phyloP scores from a whole-genome alignment of 2,888 invertebrate species.

The Drosophila longiperda region DNA sequence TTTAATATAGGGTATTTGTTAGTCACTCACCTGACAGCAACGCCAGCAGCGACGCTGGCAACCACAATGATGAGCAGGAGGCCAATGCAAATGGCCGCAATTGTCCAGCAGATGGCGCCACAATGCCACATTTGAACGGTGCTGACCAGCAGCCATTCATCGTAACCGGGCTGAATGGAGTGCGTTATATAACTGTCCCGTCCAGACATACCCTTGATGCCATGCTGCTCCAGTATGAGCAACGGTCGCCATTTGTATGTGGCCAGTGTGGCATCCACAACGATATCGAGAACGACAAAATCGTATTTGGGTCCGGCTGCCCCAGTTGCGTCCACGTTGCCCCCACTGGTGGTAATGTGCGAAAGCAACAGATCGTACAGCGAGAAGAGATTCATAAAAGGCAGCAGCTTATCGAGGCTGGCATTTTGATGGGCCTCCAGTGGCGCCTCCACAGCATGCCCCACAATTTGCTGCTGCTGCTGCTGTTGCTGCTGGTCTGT shows the following conservation, averaged over 20 bases:
- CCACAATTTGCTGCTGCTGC: neutral
- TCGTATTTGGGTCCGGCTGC: constrained; percentile 78
- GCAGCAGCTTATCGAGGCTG: constrained; percentile 69
- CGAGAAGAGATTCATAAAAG: constrained; percentile 83
- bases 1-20: neutral
- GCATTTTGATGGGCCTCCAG: constrained; percentile 36
- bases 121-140: constrained; percentile 82
- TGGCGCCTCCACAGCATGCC: constrained; percentile 1
- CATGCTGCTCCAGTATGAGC: constrained; percentile 84
- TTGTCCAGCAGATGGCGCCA: constrained; percentile 84
- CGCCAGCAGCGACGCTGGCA: constrained; percentile 83
- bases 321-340: constrained; percentile 17
- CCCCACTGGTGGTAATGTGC: constrained; percentile 43
- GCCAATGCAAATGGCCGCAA: constrained; percentile 81
- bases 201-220: constrained; percentile 64
- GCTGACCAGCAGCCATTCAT: constrained; percentile 84
- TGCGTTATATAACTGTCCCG: constrained; percentile 82
- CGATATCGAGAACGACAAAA: constrained; percentile 84
- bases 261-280: constrained; percentile 56
- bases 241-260: constrained; percentile 83
- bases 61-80: constrained; percentile 80
- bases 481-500: constrained; percentile 1
- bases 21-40: constrained; percentile 83
- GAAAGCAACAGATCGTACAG: constrained; percentile 84
- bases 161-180: constrained; percentile 83